Evolutionary conservation across 2,113 vertebrate genomes (phyloP).

Genomic region (Nipponia nippon): DNA sequence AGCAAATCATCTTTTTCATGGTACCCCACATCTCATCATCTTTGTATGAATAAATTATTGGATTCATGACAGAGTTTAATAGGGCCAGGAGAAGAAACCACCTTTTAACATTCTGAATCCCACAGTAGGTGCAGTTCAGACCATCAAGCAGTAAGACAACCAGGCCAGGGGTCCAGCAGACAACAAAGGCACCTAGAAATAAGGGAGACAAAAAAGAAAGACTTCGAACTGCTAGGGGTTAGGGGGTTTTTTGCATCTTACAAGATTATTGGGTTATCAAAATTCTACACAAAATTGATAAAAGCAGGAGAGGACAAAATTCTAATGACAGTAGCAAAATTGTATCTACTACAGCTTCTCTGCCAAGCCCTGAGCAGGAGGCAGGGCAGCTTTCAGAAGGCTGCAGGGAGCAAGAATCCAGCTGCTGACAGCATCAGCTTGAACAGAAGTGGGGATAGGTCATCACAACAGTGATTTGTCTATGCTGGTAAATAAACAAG

Average conservation of each 20-base stretch:
- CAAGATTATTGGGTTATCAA: background rate
- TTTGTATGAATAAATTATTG: constrained; percentile 97
- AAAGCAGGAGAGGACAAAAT: background rate
- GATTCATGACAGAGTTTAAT: constrained; percentile 95
- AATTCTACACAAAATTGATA: background rate
- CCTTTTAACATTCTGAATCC: constrained; percentile 83
- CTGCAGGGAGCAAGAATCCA: background rate
- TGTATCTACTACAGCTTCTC: background rate
- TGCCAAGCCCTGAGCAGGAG: background rate
- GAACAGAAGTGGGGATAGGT: background rate
- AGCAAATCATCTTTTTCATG: constrained; percentile 88
- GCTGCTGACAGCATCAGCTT: background rate
- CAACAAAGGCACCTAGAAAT: constrained; percentile 88
- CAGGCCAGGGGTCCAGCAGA: constrained; percentile 97
- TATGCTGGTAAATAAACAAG: background rate
- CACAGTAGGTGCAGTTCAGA: constrained; percentile 82
- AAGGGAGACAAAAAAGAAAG: background rate
- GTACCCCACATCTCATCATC: constrained; percentile 96
- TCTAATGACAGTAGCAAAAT: background rate
- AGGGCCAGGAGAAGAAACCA: constrained; percentile 94
- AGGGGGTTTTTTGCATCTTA: background rate
- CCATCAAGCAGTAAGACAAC: constrained; percentile 90
- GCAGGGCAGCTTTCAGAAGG: background rate
- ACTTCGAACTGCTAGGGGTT: background rate
- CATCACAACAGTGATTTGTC: background rate